Conservation (phyloP, 2,888 invertebrate genomes). For the Didymodactylos carnosus region DNA sequence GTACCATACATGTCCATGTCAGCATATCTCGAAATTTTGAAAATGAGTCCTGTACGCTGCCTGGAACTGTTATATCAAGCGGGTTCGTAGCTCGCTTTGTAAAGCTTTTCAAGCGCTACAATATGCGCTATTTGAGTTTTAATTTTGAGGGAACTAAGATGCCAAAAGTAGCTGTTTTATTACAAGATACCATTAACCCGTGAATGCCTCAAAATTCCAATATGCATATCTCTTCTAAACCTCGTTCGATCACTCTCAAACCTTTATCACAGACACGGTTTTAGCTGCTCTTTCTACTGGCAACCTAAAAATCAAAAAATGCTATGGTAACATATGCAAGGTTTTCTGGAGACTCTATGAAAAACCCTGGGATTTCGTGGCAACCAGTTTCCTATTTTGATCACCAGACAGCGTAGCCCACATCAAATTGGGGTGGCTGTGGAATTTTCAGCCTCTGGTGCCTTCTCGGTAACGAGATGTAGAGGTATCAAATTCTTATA, state of each 20-base stretch:
- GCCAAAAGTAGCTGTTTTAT: background rate
- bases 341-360: background rate
- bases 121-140: background rate
- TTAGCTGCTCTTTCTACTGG: background rate
- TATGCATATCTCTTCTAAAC: background rate
- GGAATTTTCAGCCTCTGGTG: too few species aligned
- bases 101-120: background rate
- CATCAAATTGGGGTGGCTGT: too few species aligned
- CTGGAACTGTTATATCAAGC: background rate
- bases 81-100: background rate
- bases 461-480: too few species aligned
- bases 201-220: background rate
- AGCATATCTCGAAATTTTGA: background rate
- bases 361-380: background rate
- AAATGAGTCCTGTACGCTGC: background rate
- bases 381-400: background rate
- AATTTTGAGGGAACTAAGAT: background rate
- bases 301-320: background rate
- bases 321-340: background rate
- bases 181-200: background rate
- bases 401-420: background rate
- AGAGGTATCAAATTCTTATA: too few species aligned
- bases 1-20: background rate
- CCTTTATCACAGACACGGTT: background rate
- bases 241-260: background rate